Evolutionary conservation across 2,888 invertebrate species (phyloP), one percentile per base, ranked within the genome.

Genomic region (Cantharis lateralis): DNA sequence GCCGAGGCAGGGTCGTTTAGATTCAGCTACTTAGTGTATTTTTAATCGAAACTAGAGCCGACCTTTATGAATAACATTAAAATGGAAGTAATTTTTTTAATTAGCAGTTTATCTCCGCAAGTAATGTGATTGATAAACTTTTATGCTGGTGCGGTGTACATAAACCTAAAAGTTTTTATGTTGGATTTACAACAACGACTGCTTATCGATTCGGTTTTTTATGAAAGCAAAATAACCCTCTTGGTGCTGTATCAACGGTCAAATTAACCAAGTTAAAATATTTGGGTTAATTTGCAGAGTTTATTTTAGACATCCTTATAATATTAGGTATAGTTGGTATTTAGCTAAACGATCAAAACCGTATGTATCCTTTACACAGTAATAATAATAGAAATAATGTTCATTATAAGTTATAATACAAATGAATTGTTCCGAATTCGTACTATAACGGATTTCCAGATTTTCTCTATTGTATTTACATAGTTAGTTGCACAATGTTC

Each of bases 401-500:
- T 66, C 24, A 66, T 66, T 66, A 66, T 62, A 68, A 73, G 63
- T 74, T 20, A 20, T 15, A 66, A 68, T 63, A 64, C 64, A 74
- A 74, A 77, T 74, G 62, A 74, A 77, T 66, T 77, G 74, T 64
- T 74, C 61, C 62, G 32, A 62, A 62, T 72, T 74, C 48, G 32
- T 70, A 74, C 75, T 74, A 71, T 70, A 62, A 62, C 71, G 77
- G 74, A 74, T 71, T 76, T 71, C 48, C 71, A 24, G 69, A 71
- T 72, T 75, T 74, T 61, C 70, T 78, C 78, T 78, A 78, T 78
- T 78, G 75, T 78, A 32, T 78, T 75, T 62, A 72, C 72, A 71
- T 70, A 78, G 64, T 66, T 66, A 15, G 64, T 24, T 20, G 24
- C 18, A 66, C 24, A 24, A 66, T 24, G 20, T n/a, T 24, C 64